Evolutionary conservation across 2,888 invertebrate genomes (phyloP).

Genomic region (Erynnis tages): DNA sequence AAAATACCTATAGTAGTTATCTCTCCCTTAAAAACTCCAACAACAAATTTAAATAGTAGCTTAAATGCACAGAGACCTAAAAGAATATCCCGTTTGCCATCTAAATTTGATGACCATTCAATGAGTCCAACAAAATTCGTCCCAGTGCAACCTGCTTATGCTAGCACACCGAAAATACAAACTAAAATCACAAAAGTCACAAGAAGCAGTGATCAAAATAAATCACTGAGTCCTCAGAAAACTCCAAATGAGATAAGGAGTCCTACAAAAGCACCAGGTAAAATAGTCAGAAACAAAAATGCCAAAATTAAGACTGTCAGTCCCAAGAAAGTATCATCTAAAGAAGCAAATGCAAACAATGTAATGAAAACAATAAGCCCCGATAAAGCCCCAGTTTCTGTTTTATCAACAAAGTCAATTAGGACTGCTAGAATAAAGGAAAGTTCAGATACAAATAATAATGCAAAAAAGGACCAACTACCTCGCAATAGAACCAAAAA

Average conservation of each 20-base stretch:
- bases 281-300: too few relatives aligned
- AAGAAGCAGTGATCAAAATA: conserved; percentile 27
- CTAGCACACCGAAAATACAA: conserved; percentile 58
- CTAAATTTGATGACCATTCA: conserved; percentile 60
- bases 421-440: conserved; percentile 30
- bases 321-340: too few relatives aligned
- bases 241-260: too few relatives aligned
- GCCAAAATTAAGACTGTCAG: too few relatives aligned
- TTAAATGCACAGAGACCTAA: conserved; percentile 53
- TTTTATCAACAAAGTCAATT: conserved; percentile 19
- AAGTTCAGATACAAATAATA: conserved; percentile 52
- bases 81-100: conserved; percentile 60
- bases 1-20: conserved; percentile 10
- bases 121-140: conserved; percentile 60
- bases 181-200: conserved; percentile 34
- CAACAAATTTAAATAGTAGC: conserved; percentile 43
- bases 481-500: conserved; percentile 23
- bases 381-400: conserved; percentile 7
- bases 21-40: conserved; percentile 49
- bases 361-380: background rate
- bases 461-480: conserved; percentile 37
- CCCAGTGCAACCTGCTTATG: conserved; percentile 56
- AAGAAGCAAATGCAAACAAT: background rate
- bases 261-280: too few relatives aligned
- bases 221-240: conserved; percentile 4